These are phyloP conservation scores for Branchinecta sandiegonensis DNA, from an alignment of 2,888 invertebrate genomes.

Conservation along the genomic window DNA sequence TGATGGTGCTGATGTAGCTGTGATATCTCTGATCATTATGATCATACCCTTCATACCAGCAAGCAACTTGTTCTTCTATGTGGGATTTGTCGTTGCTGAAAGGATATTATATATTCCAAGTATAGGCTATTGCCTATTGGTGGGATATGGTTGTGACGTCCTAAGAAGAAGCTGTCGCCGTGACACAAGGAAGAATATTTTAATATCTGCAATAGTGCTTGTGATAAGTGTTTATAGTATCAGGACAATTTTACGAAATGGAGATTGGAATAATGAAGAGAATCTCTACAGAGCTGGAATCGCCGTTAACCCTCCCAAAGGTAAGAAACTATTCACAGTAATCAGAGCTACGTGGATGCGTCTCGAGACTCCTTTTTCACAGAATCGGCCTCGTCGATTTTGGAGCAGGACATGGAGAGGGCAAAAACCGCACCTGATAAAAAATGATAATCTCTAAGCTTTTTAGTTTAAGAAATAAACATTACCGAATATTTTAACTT, in stretches of 20 bases:
- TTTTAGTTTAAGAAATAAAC: no score
- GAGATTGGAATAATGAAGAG: slow-evolving; percentile 38
- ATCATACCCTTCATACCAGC: slow-evolving; percentile 39
- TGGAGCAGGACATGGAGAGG: no score
- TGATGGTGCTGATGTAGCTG: slow-evolving; percentile 24
- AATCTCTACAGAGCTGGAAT: slow-evolving; percentile 39
- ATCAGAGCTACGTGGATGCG: no score
- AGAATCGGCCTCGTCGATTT: no score
- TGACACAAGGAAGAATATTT: slow-evolving; percentile 19
- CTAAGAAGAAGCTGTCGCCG: slow-evolving; percentile 22
- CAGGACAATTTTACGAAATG: slow-evolving; percentile 34
- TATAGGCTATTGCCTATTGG: slow-evolving; percentile 38
- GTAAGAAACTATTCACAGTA: slow-evolving; percentile 29
- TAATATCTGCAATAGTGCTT: slow-evolving; percentile 22
- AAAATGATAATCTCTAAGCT: no score
- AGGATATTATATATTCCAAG: slow-evolving; percentile 40
- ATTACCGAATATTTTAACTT: no score
- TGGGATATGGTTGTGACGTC: slow-evolving; percentile 30
- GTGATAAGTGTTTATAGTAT: slow-evolving; percentile 32
- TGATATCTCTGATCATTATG: slow-evolving; percentile 32
- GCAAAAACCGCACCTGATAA: no score
- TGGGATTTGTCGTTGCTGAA: slow-evolving; percentile 41
- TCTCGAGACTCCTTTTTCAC: no score
- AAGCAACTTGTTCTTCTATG: slow-evolving; percentile 39
- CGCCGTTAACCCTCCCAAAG: slow-evolving; percentile 40